Evolutionary conservation across 2,113 vertebrate genomes (phyloP), one percentile per base, ranked within the genome.

Genomic region (Brachirus orientalis): DNA sequence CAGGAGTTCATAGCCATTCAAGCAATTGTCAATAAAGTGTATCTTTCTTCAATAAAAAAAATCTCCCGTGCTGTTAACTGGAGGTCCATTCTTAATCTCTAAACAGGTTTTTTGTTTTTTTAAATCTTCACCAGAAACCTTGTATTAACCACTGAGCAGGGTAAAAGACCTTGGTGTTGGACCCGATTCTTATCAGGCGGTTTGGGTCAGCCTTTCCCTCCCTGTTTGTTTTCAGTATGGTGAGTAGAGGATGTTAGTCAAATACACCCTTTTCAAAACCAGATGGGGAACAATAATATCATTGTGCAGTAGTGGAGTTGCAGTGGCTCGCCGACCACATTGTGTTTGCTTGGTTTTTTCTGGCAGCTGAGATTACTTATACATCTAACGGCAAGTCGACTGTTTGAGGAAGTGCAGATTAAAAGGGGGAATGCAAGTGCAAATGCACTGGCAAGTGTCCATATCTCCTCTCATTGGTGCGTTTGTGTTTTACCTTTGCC

Each of bases 241-340:
- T 75, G 63, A 80, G 85, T 63, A 7, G 65, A 73, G 73, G 48
- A 77, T 65, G 69, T 75, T 75, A 68, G 74, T 88, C 68, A 72
- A 79, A 71, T 76, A 72, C 69, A 63, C 63, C 79, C 69, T 52
- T 69, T 74, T 76, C 62, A 58, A 52, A 85, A 73, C 64, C 72
- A 62, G 58, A 13, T 7, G 37, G 44, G 70, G 82, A 88, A 92
- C 89, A 91, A 90, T 84, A 63, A 61, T 45, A 78, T 76, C 83
- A 85, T 82, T 90, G 90, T 89, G 65, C 43, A 12, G 18, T 13
- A 18, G 58, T 35, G 20, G 63, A 64, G 54, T 45, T 9, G 38
- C 69, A 38, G 43, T 19, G 45, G 36, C 55, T 80, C 65, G 69
- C 70, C 70, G 73, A 65, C 69, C 67, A 72, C 59, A 41, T 73